Evolutionary conservation across 2,797 vertebrate species (phyloP).

Genomic region (Mus minutoides): DNA sequence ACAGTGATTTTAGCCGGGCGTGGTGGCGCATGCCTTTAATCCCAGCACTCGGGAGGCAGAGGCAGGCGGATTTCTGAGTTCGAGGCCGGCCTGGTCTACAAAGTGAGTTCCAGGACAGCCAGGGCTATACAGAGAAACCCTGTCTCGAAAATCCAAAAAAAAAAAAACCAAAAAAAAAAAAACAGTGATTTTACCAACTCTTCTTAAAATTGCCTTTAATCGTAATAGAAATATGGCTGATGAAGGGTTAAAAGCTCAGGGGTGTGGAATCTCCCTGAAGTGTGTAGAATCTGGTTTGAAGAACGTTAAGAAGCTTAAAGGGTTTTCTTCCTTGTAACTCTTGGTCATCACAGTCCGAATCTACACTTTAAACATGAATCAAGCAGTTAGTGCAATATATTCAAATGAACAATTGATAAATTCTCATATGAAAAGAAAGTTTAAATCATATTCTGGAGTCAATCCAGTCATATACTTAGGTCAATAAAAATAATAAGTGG

Average conservation of each 20-base stretch:
- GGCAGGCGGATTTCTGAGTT: too few species aligned
- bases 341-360: background rate
- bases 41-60: too few species aligned
- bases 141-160: too few species aligned
- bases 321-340: background rate
- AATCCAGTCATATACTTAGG: background rate
- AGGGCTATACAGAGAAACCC: too few species aligned
- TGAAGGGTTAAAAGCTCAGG: constrained; percentile 8
- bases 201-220: background rate
- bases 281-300: background rate
- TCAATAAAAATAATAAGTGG: background rate
- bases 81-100: too few species aligned
- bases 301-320: background rate
- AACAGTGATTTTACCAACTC: constrained; percentile 20
- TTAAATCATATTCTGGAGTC: background rate
- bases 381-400: background rate
- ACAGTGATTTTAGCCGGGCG: constrained; percentile 36
- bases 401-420: background rate
- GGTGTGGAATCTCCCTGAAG: background rate
- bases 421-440: constrained; percentile 45
- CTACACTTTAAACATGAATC: background rate
- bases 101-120: too few species aligned
- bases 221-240: background rate
- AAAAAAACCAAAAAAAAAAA: too few species aligned
- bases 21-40: too few species aligned